Conservation (phyloP, 2,797 vertebrate species). For the Liparis tanakae region DNA sequence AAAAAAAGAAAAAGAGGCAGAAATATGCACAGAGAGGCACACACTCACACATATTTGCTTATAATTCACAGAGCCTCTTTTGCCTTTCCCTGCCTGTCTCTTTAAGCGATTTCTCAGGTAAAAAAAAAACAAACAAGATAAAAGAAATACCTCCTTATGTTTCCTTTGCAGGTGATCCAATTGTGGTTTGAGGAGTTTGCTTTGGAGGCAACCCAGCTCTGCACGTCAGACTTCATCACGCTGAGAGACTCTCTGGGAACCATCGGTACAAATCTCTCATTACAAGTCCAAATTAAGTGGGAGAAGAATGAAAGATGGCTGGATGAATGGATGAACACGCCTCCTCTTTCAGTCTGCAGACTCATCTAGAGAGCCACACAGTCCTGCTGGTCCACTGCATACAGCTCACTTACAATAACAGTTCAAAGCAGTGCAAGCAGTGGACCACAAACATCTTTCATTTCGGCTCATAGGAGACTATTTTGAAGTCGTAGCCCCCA, state of each 20-base stretch:
- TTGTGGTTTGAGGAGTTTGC: constrained; percentile 84
- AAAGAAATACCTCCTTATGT: constrained; percentile 43
- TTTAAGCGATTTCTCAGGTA: constrained; percentile 8
- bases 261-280: constrained; percentile 71
- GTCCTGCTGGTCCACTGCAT: constrained; percentile 39
- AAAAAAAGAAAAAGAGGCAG: constrained; percentile 14
- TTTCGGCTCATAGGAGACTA: not conserved
- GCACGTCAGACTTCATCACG: constrained; percentile 77
- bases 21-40: not conserved
- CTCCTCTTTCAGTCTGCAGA: constrained; percentile 10
- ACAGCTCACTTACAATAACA: constrained; percentile 37
- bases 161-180: constrained; percentile 81
- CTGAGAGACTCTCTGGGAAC: constrained; percentile 77
- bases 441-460: not conserved
- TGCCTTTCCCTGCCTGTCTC: not conserved
- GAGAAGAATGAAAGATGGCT: not conserved
- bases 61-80: constrained; percentile 8
- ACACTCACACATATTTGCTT: not conserved
- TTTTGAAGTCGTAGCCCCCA: not conserved
- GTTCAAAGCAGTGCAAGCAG: constrained; percentile 1
- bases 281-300: not conserved
- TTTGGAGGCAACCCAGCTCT: constrained; percentile 75
- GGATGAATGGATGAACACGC: not conserved
- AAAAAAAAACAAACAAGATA: constrained; percentile 6
- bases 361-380: constrained; percentile 37